Base-by-base conservation (phyloP, 2,888 invertebrate species). In the Sinohyriopsis cumingii region DNA sequence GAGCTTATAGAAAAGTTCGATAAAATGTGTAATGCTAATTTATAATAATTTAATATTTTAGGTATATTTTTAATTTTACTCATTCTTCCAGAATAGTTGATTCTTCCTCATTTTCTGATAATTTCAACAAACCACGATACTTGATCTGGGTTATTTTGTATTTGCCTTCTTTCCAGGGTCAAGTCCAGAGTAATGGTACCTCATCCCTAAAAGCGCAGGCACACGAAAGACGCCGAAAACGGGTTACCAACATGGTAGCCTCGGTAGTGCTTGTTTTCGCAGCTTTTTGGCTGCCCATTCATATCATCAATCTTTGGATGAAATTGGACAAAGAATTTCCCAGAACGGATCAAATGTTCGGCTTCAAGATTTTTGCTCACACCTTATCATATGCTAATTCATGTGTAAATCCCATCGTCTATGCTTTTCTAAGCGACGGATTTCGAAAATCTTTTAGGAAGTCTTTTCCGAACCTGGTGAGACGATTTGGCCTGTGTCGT, bases 341-440 rank as follows among this genome's bases (percentile, higher is more conserved):
- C 1, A 76, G 64, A 68, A 83, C 82, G 1, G 33, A 65, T 0
- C 60, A 71, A 6, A 72, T 81, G 71, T 85, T 80, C 67, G 71
- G 74, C 28, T 76, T 84, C 55, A 85, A 83, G 72, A 76, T 84
- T 55, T 73, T 86, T 57, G 83, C 84, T 24, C 86, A 87, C 70
- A 85, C 86, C 6, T 72, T 88, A 59, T 87, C 87, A 5, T 88
- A 86, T 75, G 83, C 84, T 61, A 87, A 84, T 73, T 86, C 86
- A 9, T 86, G 85, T 75, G 84, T 88, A 28, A 88, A 88, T 70
- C 88, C 88, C 5, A 84, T 87, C 56, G 85, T 88, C 25, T 88
- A 88, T 74, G 84, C 85, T 25, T 87, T 86, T 73, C 76, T 87
- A 59, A 86, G 87, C 45, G 88, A 88, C 69, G 86, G 86, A 12